These are phyloP conservation scores for Lutjanus campechanus DNA, from an alignment of 2,797 vertebrate species.

Conservation along the genomic window DNA sequence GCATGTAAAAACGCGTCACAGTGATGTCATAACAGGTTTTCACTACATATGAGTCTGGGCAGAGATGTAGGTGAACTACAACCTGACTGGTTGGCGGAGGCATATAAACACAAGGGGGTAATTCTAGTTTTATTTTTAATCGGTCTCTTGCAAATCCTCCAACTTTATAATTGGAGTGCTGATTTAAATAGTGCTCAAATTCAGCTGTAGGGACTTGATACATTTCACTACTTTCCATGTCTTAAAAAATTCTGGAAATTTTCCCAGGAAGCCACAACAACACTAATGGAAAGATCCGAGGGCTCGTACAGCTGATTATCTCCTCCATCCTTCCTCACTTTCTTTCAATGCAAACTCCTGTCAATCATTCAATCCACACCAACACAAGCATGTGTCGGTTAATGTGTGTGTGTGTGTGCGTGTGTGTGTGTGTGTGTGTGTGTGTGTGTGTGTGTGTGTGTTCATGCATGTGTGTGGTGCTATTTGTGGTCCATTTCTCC, in stretches of 20 bases:
- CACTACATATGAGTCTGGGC: too few relatives aligned
- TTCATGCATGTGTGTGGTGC: slow-evolving; percentile 14
- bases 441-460: slow-evolving; percentile 8
- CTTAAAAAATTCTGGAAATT: background rate
- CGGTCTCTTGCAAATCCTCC: background rate
- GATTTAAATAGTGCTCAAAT: background rate
- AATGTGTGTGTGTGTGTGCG: background rate
- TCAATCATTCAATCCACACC: slow-evolving; percentile 24
- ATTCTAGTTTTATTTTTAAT: background rate
- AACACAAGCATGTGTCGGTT: slow-evolving; percentile 1
- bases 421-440: slow-evolving; percentile 13
- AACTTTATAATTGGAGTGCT: too few relatives aligned
- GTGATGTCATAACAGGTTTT: too few relatives aligned
- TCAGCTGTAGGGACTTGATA: background rate
- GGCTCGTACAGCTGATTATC: slow-evolving; percentile 1
- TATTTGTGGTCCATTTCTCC: slow-evolving; percentile 66
- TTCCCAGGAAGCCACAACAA: background rate
- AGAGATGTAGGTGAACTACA: too few relatives aligned
- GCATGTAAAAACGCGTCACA: too few relatives aligned
- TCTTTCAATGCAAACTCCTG: slow-evolving; percentile 12
- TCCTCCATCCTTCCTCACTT: slow-evolving; percentile 18
- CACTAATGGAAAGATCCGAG: background rate
- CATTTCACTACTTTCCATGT: background rate
- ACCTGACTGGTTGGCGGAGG: too few relatives aligned
- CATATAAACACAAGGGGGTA: too few relatives aligned